Conservation (phyloP, 1,140 invertebrate species). For the Uloborus diversus region DNA sequence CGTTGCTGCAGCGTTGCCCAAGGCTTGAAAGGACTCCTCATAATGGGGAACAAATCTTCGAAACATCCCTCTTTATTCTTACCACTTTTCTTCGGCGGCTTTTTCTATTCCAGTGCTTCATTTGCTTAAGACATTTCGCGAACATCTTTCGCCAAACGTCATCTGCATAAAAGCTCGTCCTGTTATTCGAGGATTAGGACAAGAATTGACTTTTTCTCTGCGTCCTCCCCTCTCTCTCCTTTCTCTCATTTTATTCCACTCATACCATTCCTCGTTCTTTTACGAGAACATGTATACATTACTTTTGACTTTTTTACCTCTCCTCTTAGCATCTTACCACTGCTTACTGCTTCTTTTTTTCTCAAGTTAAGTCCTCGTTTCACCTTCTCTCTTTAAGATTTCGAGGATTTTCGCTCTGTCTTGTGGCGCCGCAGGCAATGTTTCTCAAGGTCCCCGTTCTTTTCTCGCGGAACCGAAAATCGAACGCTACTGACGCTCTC, state of each 20-base stretch:
- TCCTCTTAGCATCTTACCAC: too few relatives aligned
- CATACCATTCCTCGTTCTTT: too few relatives aligned
- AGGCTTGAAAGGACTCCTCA: not conserved
- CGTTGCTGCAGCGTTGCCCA: not conserved
- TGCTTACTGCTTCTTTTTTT: too few relatives aligned
- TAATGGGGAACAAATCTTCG: slow-evolving; percentile 1
- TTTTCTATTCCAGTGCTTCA: not conserved
- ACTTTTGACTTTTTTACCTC: too few relatives aligned
- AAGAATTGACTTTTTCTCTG: too few relatives aligned
- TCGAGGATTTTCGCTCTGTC: not conserved
- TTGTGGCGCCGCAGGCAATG: not conserved
- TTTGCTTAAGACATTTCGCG: not conserved
- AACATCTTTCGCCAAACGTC: not conserved
- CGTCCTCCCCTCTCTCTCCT: too few relatives aligned
- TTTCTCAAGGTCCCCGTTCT: not conserved
- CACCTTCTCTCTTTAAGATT: not conserved
- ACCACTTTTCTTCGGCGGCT: not conserved
- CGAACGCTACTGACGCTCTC: not conserved
- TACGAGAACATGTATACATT: too few relatives aligned
- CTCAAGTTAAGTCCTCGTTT: not conserved
- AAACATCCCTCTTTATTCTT: not conserved
- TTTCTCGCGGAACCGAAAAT: not conserved
- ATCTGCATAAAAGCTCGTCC: not conserved
- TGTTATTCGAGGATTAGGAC: too few relatives aligned
- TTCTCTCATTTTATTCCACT: too few relatives aligned